Conservation (phyloP, 2,113 vertebrate genomes). For the Condylura cristata region DNA sequence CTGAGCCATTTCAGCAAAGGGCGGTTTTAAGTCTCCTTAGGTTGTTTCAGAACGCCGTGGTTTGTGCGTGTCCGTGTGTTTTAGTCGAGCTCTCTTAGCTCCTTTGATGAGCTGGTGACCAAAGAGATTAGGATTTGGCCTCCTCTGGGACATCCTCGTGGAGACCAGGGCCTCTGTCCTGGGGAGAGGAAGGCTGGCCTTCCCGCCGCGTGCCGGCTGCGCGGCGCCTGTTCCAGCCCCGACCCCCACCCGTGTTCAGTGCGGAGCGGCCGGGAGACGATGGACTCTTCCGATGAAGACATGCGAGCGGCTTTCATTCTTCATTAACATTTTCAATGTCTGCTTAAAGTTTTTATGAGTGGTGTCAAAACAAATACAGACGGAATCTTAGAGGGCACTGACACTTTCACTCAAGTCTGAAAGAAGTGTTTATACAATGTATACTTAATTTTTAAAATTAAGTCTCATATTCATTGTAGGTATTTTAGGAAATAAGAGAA, state of each 20-base stretch:
- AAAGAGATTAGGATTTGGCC: neutral
- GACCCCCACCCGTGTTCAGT: too few species aligned
- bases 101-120: slow-evolving; percentile 11
- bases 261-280: neutral
- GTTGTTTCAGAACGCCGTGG: neutral
- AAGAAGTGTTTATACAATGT: neutral
- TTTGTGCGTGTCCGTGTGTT: neutral
- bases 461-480: neutral
- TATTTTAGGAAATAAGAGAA: slow-evolving; percentile 49
- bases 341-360: slow-evolving; percentile 68
- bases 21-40: neutral
- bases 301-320: slow-evolving; percentile 47
- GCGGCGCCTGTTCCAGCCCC: too few species aligned
- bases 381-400: slow-evolving; percentile 33
- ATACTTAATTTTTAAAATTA: slow-evolving; percentile 14
- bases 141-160: neutral
- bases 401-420: slow-evolving; percentile 8
- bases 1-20: neutral
- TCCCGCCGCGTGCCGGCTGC: neutral
- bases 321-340: slow-evolving; percentile 47
- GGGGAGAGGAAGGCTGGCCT: neutral
- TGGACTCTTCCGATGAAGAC: slow-evolving; percentile 35
- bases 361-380: slow-evolving; percentile 43
- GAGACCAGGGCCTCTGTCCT: neutral
- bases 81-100: neutral